These are phyloP conservation scores for Camponotus floridanus DNA, from an alignment of 1,140 invertebrate genomes.

Conservation along the genomic window DNA sequence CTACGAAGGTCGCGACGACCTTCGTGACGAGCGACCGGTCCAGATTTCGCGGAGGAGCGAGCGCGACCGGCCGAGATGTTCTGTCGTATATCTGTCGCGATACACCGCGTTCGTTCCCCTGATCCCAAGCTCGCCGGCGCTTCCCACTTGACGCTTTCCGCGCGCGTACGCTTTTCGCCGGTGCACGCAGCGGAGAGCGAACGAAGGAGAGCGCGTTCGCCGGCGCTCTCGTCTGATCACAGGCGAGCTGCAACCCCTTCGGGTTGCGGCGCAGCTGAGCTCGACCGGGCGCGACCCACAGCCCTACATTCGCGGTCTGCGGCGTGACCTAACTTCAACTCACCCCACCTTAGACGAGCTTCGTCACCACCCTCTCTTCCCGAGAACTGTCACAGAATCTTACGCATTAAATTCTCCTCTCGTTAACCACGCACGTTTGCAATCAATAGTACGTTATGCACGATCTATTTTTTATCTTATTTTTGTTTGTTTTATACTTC, in stretches of 20 bases:
- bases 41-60: background rate
- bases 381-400: conserved; percentile 48
- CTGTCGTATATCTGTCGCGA: background rate
- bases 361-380: conserved; percentile 61
- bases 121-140: conserved; percentile 34
- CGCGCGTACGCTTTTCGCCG: conserved; percentile 16
- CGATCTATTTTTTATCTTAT: background rate
- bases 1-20: conserved; percentile 24
- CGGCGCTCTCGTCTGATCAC: conserved; percentile 61
- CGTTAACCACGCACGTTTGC: background rate
- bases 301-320: conserved; percentile 85
- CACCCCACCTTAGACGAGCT: conserved; percentile 73
- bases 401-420: conserved; percentile 65
- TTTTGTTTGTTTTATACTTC: background rate
- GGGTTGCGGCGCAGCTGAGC: conserved; percentile 82
- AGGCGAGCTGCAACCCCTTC: conserved; percentile 74
- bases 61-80: background rate
- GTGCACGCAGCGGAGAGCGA: conserved; percentile 20
- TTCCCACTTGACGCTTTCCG: conserved; percentile 38
- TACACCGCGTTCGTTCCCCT: conserved; percentile 13
- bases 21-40: conserved; percentile 4
- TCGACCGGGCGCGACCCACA: conserved; percentile 85
- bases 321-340: conserved; percentile 83
- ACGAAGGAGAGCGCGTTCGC: conserved; percentile 25
- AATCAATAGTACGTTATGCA: background rate